Conservation (phyloP, 92 coral and sea anemone genomes). For the Porites lobata region DNA sequence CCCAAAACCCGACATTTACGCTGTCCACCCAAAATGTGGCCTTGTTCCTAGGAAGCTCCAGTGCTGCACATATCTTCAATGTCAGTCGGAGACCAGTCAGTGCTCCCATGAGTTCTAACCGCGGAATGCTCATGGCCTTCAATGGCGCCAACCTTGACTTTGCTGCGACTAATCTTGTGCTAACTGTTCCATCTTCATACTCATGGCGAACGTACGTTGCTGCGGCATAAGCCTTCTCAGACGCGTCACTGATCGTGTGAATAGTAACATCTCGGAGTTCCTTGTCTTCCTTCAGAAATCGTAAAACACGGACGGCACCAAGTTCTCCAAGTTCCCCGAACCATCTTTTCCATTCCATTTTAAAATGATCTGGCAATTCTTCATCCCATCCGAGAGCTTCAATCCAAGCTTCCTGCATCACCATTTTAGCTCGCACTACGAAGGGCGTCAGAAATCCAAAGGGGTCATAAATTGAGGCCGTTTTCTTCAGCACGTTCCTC, state of each 20-base stretch:
- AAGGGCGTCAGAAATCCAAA: conserved; percentile 45
- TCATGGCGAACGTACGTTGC: not conserved
- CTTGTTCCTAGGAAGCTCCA: no score
- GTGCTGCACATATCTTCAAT: no score
- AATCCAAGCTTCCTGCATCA: conserved; percentile 38
- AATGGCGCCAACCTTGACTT: not conserved
- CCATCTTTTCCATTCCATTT: conserved; percentile 34
- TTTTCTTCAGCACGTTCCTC: conserved; percentile 60
- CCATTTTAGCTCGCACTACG: conserved; percentile 29
- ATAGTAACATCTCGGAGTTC: conserved; percentile 3
- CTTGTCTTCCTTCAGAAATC: conserved; percentile 32
- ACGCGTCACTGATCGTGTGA: conserved; percentile 26
- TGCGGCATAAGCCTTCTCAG: conserved; percentile 46
- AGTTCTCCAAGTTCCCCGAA: conserved; percentile 34
- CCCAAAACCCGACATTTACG: no score
- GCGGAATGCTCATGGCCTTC: no score
- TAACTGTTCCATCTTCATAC: not conserved
- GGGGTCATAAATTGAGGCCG: conserved; percentile 52
- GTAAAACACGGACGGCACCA: conserved; percentile 24
- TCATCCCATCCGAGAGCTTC: conserved; percentile 45
- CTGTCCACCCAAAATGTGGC: no score
- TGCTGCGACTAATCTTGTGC: conserved; percentile 12
- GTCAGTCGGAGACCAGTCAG: no score
- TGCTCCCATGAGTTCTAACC: no score
- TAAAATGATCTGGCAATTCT: conserved; percentile 22